phyloP scores from a whole-genome alignment of 2,113 vertebrate species.

The Jacana jacana region DNA sequence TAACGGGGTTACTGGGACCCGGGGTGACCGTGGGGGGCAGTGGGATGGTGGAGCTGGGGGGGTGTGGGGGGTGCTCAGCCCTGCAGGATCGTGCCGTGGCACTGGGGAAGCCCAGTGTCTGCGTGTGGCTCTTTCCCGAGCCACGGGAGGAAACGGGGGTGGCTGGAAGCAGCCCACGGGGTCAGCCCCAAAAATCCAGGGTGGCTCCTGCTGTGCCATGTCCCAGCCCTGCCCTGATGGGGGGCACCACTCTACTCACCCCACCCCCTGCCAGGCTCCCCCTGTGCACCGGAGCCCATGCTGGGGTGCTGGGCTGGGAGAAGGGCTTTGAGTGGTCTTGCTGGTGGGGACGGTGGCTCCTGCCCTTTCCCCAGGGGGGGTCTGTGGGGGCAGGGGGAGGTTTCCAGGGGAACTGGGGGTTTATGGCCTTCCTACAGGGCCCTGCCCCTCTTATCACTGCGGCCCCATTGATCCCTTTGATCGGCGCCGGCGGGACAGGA shows the following conservation, averaged over 20 bases:
- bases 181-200: background rate
- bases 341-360: background rate
- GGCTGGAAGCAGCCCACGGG: background rate
- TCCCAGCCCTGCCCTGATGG: background rate
- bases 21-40: background rate
- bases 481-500: background rate
- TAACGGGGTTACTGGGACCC: background rate
- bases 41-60: background rate
- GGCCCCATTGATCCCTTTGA: conserved; percentile 38
- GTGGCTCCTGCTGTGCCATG: accelerated
- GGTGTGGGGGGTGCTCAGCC: background rate
- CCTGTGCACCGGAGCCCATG: too few species aligned
- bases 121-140: background rate
- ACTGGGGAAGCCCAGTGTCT: background rate
- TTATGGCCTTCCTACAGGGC: background rate
- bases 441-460: background rate
- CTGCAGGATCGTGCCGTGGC: accelerated
- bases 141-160: background rate
- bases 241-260: background rate
- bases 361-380: background rate
- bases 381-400: background rate
- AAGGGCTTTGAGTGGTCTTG: background rate
- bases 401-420: background rate
- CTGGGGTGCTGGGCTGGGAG: accelerated
- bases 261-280: background rate